Evolutionary conservation across 2,797 vertebrate genomes (phyloP).

Genomic region (Neostethus bicornis): DNA sequence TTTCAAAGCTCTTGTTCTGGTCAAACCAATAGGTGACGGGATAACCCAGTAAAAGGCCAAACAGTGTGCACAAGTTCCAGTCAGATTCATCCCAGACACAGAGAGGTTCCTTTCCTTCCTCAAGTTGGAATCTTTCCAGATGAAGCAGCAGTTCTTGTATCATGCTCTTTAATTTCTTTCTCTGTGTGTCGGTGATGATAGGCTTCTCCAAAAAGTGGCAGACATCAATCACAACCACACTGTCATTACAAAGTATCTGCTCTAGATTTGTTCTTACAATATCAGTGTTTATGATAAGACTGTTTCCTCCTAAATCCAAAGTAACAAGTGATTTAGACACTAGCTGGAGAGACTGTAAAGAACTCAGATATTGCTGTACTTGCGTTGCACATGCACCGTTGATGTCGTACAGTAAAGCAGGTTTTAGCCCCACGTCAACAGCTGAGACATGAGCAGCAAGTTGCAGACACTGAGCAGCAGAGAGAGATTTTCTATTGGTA

Average conservation of each 20-base stretch:
- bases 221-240: conserved; percentile 80
- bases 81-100: conserved; percentile 59
- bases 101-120: conserved; percentile 22
- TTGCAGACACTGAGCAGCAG: conserved; percentile 75
- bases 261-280: conserved; percentile 62
- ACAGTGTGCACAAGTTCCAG: conserved; percentile 91
- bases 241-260: conserved; percentile 44
- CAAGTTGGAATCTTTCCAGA: conserved; percentile 50
- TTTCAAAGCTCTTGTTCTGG: conserved; percentile 73
- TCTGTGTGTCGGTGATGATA: conserved; percentile 35
- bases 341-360: conserved; percentile 74
- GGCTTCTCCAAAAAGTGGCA: conserved; percentile 75
- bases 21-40: conserved; percentile 88
- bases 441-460: conserved; percentile 85
- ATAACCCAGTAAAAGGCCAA: conserved; percentile 90
- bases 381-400: conserved; percentile 74
- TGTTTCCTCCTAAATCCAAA: conserved; percentile 76
- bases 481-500: conserved; percentile 70
- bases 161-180: conserved; percentile 53
- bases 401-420: conserved; percentile 87
- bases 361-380: conserved; percentile 80
- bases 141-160: conserved; percentile 67
- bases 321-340: conserved; percentile 73
- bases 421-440: conserved; percentile 87
- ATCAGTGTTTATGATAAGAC: conserved; percentile 78